Conservation (phyloP, 2,797 vertebrate species). For the Silurus aristotelis region DNA sequence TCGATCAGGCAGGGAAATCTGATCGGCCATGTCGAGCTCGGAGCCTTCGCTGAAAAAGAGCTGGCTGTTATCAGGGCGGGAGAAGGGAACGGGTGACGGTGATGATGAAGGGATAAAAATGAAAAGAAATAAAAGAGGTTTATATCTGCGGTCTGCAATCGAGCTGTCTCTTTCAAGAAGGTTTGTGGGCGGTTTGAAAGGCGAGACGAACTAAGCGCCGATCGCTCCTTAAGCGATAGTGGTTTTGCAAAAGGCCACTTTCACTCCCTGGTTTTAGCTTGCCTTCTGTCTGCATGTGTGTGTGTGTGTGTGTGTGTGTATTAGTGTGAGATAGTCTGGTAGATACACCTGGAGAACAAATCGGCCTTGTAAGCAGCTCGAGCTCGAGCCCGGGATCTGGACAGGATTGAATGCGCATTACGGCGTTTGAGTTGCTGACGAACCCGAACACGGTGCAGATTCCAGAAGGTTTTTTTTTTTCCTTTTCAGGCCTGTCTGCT, state of each 20-base stretch:
- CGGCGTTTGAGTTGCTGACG: conserved; percentile 14
- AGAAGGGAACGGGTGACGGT: conserved; percentile 33
- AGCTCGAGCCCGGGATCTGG: conserved; percentile 10
- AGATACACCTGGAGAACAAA: conserved; percentile 56
- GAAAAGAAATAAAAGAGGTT: conserved; percentile 47
- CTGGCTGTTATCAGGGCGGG: conserved; percentile 22
- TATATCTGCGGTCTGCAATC: conserved; percentile 56
- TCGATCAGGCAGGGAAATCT: conserved; percentile 42
- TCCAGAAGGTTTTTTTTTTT: not conserved
- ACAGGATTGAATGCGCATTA: not conserved
- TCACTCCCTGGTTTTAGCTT: conserved; percentile 45
- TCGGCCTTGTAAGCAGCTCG: conserved; percentile 46
- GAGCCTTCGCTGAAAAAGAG: conserved; percentile 15
- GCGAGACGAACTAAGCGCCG: conserved; percentile 44
- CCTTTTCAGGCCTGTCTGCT: not conserved
- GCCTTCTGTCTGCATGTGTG: conserved; percentile 26
- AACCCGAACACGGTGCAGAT: conserved; percentile 14
- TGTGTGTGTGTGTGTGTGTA: conserved; percentile 42
- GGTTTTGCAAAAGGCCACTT: conserved; percentile 48
- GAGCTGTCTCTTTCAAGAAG: conserved; percentile 50
- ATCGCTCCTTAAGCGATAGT: conserved; percentile 48
- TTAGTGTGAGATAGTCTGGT: conserved; percentile 42
- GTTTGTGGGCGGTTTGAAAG: conserved; percentile 54
- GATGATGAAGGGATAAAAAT: conserved; percentile 33
- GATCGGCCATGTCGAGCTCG: conserved; percentile 18